A percentile compares a stretch with the other conserved stretches of the same genome.
These are phyloP conservation scores for Dunckerocampus dactyliophorus DNA, from an alignment of 2,113 vertebrate genomes.

Conservation along the genomic window DNA sequence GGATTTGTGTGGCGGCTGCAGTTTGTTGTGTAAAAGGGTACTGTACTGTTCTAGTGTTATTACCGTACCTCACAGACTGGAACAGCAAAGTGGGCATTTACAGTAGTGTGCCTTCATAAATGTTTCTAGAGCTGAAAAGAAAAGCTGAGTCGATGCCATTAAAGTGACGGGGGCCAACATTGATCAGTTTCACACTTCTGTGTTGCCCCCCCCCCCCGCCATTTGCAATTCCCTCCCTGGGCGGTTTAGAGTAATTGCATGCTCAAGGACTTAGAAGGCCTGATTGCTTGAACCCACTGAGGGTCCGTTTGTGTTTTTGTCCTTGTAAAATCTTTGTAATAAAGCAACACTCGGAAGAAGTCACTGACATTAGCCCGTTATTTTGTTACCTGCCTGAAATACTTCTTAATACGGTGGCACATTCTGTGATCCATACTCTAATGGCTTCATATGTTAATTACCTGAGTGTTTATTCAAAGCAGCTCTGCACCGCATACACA, in stretches of 20 bases:
- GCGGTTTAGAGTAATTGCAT: slow-evolving; percentile 47
- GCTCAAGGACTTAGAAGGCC: slow-evolving; percentile 41
- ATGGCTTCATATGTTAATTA: slow-evolving; percentile 5
- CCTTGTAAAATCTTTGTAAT: slow-evolving; percentile 19
- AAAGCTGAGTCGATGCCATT: slow-evolving; percentile 18
- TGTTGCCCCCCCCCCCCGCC: slow-evolving; percentile 24
- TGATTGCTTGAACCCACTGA: slow-evolving; percentile 37
- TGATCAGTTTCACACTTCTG: slow-evolving; percentile 46
- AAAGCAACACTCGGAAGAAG: slow-evolving; percentile 11
- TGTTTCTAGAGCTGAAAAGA: no score
- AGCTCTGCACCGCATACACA: slow-evolving; percentile 10
- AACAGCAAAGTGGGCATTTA: no score
- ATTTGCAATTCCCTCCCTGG: slow-evolving; percentile 26
- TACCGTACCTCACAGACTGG: no score
- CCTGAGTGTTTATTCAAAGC: slow-evolving; percentile 30
- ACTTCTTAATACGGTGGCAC: not conserved
- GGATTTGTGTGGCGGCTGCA: no score
- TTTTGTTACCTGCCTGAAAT: not conserved
- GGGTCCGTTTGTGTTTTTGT: slow-evolving; percentile 31
- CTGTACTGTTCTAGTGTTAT: no score
- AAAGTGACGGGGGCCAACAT: slow-evolving; percentile 31
- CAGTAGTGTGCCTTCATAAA: no score
- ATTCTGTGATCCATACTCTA: slow-evolving; percentile 19
- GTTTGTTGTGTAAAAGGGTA: no score
- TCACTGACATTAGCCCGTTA: slow-evolving; percentile 1